phyloP scores from a whole-genome alignment of 2,113 vertebrate genomes.

The Xiphorhynchus elegans region DNA sequence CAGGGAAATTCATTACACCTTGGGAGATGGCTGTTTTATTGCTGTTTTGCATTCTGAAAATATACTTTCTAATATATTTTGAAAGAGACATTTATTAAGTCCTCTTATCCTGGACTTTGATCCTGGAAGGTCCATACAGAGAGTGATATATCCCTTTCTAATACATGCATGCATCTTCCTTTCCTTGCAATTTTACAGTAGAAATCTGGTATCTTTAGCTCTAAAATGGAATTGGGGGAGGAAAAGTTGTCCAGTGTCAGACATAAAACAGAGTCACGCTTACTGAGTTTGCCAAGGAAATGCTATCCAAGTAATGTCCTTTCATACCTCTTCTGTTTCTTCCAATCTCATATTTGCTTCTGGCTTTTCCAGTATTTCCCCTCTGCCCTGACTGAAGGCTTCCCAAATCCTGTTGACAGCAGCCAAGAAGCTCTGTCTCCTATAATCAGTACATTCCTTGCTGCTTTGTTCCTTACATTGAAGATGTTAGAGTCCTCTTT shows the following conservation, averaged over 20 bases:
- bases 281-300: neutral
- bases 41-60: neutral
- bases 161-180: neutral
- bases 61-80: neutral
- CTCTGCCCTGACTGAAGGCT: neutral
- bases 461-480: neutral
- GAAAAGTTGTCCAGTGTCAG: neutral
- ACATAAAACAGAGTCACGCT: neutral
- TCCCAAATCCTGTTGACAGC: neutral
- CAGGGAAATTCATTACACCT: neutral
- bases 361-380: neutral
- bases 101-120: neutral
- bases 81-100: neutral
- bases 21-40: neutral
- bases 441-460: neutral
- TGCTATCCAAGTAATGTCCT: neutral
- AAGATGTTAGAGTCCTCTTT: neutral
- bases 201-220: neutral
- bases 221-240: accelerated
- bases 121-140: neutral
- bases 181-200: neutral
- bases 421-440: neutral
- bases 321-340: neutral
- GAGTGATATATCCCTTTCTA: neutral
- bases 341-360: neutral